Base-by-base conservation (phyloP, 2,113 vertebrate species). In the Copsychus sechellarum region DNA sequence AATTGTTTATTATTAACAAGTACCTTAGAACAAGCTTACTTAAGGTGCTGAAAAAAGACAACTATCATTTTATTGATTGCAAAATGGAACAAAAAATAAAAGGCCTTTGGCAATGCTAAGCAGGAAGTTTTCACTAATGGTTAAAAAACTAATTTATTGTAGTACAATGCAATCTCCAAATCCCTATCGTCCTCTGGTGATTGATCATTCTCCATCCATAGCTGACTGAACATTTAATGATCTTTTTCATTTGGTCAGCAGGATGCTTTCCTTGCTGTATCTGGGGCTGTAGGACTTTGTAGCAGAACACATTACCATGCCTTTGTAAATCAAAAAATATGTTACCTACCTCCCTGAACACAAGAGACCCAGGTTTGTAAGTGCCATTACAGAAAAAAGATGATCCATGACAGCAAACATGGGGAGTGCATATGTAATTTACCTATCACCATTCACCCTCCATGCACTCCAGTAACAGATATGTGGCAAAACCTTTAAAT, bases 161-260 rank as follows among this genome's bases (percentile, higher is more conserved):
- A 76, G 31, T 65, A n/a, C 43, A 60, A n/a, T 67, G 29, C 53
- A 79, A 67, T 89, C 47, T 89, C 48, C 19, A 81, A 81, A 85
- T 76, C 84, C 36, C n/a, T 64, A 0, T 85, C 14, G 23, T 88
- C 20, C 43, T 84, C 22, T 50, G 16, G 24, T 43, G 79, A 78
- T 66, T 90, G 86, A 86, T 86, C 56, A 56, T 81, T 90, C 77
- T 33, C 89, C 56, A 89, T 79, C 33, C 61, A 47, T 48, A 87
- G 36, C 78, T 91, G 51, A n/a, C 48, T 85, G 73, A 85, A 47
- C 65, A 94, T n/a, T 76, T 85, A 64, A 69, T 51, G 87, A 56
- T 91, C 40, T 65, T 69, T 90, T 72, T n/a, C 48, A 86, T 45
- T 79, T 0, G 2, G 53, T 51, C 70, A 92, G 81, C 42, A 66